These are phyloP conservation scores for Sceliomorpha sp. DNA, from an alignment of 2,888 invertebrate genomes.

Conservation along the genomic window DNA sequence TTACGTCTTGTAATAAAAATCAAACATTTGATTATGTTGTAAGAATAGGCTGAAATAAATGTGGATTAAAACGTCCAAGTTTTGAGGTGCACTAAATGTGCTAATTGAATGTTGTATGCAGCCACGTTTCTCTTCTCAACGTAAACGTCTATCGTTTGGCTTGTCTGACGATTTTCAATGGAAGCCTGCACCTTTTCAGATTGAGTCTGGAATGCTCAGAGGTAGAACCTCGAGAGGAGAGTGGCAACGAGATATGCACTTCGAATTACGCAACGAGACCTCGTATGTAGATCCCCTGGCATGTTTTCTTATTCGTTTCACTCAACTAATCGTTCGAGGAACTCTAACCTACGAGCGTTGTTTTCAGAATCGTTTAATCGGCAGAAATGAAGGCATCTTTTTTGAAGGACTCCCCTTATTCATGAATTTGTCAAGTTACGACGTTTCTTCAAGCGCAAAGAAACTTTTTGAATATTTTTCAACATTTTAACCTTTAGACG, in stretches of 20 bases:
- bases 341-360: slow-evolving; percentile 22
- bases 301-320: slow-evolving; percentile 41
- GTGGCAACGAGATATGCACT: slow-evolving; percentile 37
- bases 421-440: too few relatives aligned
- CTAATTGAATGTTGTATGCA: neutral
- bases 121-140: slow-evolving; percentile 14
- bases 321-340: slow-evolving; percentile 42
- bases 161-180: slow-evolving; percentile 33
- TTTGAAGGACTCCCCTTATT: too few relatives aligned
- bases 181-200: slow-evolving; percentile 40
- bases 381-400: neutral
- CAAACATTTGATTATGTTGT: too few relatives aligned
- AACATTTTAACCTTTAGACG: too few relatives aligned
- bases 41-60: too few relatives aligned
- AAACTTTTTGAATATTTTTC: too few relatives aligned
- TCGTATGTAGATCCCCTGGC: slow-evolving; percentile 44
- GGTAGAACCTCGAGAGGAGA: slow-evolving; percentile 31
- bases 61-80: too few relatives aligned
- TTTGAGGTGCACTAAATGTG: too few relatives aligned
- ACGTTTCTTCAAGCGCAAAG: too few relatives aligned
- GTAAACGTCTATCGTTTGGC: slow-evolving; percentile 35
- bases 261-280: slow-evolving; percentile 47
- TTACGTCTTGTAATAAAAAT: too few relatives aligned
- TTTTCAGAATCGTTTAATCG: slow-evolving; percentile 14
- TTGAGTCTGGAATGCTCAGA: slow-evolving; percentile 34